Percentiles rank a stretch among this genome's conserved stretches.
These are phyloP conservation scores for Holotrichia oblita DNA, from an alignment of 1,140 invertebrate genomes.

Conservation along the genomic window DNA sequence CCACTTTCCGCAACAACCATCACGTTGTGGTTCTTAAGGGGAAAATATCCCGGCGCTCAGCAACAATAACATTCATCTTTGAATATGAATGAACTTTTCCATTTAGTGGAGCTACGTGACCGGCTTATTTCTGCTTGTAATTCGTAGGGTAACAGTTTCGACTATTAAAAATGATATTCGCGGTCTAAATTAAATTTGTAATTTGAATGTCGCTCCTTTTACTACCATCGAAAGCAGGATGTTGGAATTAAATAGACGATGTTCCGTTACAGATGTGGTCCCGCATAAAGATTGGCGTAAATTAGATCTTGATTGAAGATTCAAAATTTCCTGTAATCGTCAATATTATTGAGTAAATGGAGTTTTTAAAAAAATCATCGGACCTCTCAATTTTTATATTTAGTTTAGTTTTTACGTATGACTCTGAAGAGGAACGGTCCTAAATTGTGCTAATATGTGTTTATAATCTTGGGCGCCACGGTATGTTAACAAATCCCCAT, in stretches of 20 bases:
- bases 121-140: not conserved
- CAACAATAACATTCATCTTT: conserved; percentile 39
- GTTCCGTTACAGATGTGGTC: not conserved
- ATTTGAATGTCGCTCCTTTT: not conserved
- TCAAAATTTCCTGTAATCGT: too few relatives aligned
- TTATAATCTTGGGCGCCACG: too few relatives aligned
- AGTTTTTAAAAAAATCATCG: too few relatives aligned
- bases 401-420: too few relatives aligned
- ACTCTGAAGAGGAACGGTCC: too few relatives aligned
- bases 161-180: conserved; percentile 36
- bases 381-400: too few relatives aligned
- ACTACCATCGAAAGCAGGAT: not conserved
- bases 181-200: conserved; percentile 30
- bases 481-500: too few relatives aligned
- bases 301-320: too few relatives aligned
- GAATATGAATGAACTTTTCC: conserved; percentile 39
- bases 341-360: too few relatives aligned
- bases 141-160: not conserved
- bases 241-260: not conserved
- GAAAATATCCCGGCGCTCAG: conserved; percentile 22
- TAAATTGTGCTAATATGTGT: too few relatives aligned
- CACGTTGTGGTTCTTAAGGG: conserved; percentile 22
- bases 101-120: conserved; percentile 25
- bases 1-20: conserved; percentile 8
- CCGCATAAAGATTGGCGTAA: not conserved